Base-by-base conservation (phyloP, 2,113 vertebrate species). In the Semnornis frantzii region DNA sequence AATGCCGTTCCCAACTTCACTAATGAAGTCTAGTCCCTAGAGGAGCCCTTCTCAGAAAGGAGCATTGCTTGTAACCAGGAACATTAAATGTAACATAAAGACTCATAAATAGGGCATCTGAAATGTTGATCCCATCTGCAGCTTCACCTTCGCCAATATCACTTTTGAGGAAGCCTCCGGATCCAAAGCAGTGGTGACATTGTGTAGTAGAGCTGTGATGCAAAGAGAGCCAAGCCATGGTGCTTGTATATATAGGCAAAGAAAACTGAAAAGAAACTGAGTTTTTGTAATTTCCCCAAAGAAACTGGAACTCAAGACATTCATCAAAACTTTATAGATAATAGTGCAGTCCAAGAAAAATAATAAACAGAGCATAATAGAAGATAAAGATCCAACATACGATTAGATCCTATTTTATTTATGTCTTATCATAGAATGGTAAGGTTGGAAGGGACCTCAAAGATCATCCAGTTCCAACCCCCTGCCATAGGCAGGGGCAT, bases 1-100 rank as follows among this genome's bases (percentile, higher is more conserved):
- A 93, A 84, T 90, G 58, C 20, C 69, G 34, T 86, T 92, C 70
- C 62, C 34, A 85, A 85, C 72, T 77, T 92, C 54, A 62, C 48
- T 94, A 72, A 31, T 58, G 80, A 85, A 85, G 62, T 58, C n/a
- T 83, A 62, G 62, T 92, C 82, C 39, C 79, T 86, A 81, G 94
- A 85, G 93, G 42, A 89, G 50, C 28, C 39, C 48, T 94, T 95
- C 91, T 96, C 89, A 93, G 72, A 93, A 96, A 75, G 72, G 75
- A 75, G 55, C 39, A 33, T 84, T 94, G 57, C 58, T 92, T 86
- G 15, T 75, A n/a, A n/a, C 2, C 7, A 83, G 69, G 62, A 77
- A 27, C 68, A 34, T 76, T 95, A 87, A 93, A 68, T 74, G 65
- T 85, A 77, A 91, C 68, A 87, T 92, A 83, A 92, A 71, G 44